A percentile compares a stretch with the other conserved stretches of the same genome.
phyloP scores from a whole-genome alignment of 2,888 invertebrate genomes.

The Orthosia incerta region DNA sequence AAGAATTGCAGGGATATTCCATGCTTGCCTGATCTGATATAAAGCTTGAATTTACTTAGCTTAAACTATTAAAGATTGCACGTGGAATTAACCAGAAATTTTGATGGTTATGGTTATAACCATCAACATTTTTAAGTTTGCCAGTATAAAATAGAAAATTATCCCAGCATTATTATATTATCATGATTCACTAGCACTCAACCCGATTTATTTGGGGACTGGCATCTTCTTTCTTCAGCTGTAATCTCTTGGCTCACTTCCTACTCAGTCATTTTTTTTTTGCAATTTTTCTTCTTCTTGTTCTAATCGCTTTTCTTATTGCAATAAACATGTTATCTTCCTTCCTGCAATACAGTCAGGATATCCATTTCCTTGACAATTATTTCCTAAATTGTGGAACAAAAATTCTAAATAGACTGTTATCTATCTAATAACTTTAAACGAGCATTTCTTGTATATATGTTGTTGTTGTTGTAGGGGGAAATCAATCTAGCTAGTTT shows the following conservation, averaged over 20 bases:
- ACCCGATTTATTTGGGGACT: background rate
- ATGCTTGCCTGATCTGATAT: background rate
- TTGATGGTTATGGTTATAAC: background rate
- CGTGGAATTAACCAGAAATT: background rate
- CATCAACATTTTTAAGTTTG: no score
- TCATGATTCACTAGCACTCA: background rate
- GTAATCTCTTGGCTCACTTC: background rate
- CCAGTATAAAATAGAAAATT: background rate
- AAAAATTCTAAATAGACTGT: background rate
- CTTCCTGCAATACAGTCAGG: no score
- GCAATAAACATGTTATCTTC: no score
- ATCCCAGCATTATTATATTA: background rate
- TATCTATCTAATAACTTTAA: no score
- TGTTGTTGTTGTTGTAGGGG: no score
- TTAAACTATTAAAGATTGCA: background rate
- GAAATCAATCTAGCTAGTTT: no score
- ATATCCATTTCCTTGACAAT: no score
- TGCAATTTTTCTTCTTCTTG: no score
- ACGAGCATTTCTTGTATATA: no score
- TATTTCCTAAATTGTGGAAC: background rate
- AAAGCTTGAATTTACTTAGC: background rate
- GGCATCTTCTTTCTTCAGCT: no score
- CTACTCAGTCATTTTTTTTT: background rate
- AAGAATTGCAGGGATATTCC: slow-evolving; percentile 9
- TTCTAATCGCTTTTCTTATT: no score